Evolutionary conservation across 2,113 vertebrate genomes (phyloP).

Genomic region (Dicerorhinus sumatrensis): DNA sequence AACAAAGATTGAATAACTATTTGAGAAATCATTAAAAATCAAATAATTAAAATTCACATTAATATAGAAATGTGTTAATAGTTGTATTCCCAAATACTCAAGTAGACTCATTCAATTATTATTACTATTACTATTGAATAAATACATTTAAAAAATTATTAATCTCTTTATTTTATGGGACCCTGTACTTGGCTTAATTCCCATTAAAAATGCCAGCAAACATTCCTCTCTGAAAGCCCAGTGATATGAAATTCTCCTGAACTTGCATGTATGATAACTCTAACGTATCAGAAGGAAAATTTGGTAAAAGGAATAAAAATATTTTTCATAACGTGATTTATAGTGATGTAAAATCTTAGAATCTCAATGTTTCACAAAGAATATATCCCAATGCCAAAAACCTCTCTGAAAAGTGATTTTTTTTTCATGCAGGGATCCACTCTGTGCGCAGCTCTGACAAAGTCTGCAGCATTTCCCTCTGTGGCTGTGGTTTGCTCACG

Average conservation of each 20-base stretch:
- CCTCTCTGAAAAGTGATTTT: background rate
- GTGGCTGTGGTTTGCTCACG: background rate
- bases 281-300: background rate
- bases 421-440: background rate
- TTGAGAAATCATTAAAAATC: slow-evolving; percentile 33
- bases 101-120: background rate
- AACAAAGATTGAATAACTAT: background rate
- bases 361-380: background rate
- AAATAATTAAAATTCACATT: background rate
- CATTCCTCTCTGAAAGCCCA: background rate
- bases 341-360: background rate
- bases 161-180: background rate
- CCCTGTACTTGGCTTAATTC: background rate
- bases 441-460: background rate
- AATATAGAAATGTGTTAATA: background rate
- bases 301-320: background rate
- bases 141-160: background rate
- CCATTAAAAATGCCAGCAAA: background rate
- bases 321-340: background rate
- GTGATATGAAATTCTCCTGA: background rate
- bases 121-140: background rate
- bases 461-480: background rate
- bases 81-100: background rate
- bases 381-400: background rate
- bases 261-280: background rate